These are phyloP conservation scores for Ictalurus furcatus DNA, from an alignment of 2,113 vertebrate genomes.

Conservation along the genomic window DNA sequence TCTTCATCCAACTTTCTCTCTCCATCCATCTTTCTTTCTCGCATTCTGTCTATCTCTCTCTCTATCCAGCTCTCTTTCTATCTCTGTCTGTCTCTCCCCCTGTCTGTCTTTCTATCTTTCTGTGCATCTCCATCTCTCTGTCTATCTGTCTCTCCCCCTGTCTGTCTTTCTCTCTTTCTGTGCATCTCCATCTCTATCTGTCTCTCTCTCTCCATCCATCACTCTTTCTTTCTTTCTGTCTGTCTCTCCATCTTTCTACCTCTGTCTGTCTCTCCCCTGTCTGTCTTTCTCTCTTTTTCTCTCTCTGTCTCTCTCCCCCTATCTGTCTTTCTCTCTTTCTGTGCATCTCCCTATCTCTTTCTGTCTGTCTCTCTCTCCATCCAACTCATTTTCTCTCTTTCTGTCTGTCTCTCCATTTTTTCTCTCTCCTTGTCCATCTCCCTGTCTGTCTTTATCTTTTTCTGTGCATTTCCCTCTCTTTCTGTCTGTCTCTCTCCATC, in stretches of 20 bases:
- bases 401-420: no score
- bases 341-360: not conserved
- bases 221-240: not conserved
- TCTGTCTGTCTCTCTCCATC: not conserved
- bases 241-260: not conserved
- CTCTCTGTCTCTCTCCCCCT: not conserved
- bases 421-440: not conserved
- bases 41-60: not conserved
- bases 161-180: conserved; percentile 32
- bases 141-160: not conserved
- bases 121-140: not conserved
- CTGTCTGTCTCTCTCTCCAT: no score
- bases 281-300: not conserved
- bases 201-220: not conserved
- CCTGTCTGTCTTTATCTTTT: not conserved
- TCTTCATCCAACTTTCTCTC: not conserved
- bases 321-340: conserved; percentile 27
- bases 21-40: not conserved
- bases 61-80: not conserved
- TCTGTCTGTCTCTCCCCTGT: no score
- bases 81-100: not conserved
- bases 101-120: not conserved
- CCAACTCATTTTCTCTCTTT: no score
- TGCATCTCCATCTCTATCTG: conserved; percentile 37
- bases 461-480: not conserved